These are phyloP conservation scores for Conus canariensis DNA, from an alignment of 2,888 invertebrate species.

Conservation along the genomic window DNA sequence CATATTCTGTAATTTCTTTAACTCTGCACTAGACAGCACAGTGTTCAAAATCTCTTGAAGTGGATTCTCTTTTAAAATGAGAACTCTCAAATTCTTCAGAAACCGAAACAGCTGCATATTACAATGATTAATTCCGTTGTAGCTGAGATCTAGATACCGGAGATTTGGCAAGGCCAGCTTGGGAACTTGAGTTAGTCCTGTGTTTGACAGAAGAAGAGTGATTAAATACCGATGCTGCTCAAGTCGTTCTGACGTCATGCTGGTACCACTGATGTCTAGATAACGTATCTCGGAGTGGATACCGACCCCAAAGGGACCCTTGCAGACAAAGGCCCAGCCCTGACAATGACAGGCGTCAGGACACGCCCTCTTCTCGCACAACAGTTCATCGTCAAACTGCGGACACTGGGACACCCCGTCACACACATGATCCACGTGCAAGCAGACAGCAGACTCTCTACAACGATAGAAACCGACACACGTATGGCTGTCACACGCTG, in stretches of 20 bases:
- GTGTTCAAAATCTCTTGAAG: background rate
- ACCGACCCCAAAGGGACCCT: background rate
- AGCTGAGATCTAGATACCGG: background rate
- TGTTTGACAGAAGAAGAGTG: background rate
- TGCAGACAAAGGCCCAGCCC: background rate
- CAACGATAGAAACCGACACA: conserved; percentile 20
- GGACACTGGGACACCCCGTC: background rate
- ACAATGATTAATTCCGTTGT: background rate
- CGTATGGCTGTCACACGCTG: background rate
- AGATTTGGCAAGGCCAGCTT: background rate
- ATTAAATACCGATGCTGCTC: background rate
- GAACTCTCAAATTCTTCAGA: background rate
- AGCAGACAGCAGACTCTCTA: background rate
- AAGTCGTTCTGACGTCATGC: background rate
- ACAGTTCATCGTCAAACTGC: background rate
- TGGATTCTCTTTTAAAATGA: background rate
- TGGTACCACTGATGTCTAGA: background rate
- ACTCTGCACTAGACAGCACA: background rate
- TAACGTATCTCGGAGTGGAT: background rate
- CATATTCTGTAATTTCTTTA: background rate
- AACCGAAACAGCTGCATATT: background rate
- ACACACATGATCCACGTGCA: background rate
- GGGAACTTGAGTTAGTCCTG: background rate
- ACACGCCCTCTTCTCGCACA: background rate
- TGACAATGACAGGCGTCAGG: background rate